These are phyloP conservation scores for Tetramorium parvispinum DNA, from an alignment of 1,140 invertebrate genomes.

Conservation along the genomic window DNA sequence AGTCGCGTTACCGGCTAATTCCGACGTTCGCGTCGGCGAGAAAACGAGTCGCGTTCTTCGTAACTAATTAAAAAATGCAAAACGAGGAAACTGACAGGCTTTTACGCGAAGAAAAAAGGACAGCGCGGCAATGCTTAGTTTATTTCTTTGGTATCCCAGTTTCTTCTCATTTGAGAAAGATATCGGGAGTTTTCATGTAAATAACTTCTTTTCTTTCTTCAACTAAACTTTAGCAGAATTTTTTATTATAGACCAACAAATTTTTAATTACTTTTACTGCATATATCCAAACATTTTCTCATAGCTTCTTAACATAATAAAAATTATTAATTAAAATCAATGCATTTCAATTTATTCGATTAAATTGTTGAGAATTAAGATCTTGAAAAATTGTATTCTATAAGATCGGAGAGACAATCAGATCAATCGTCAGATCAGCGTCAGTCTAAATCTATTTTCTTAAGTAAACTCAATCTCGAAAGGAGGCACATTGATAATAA, in stretches of 20 bases:
- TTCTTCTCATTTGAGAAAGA: neutral
- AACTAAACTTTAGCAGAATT: neutral
- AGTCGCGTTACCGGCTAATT: slow-evolving; percentile 50
- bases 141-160: neutral
- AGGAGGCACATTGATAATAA: neutral
- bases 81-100: neutral
- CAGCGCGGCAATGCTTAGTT: neutral
- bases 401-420: neutral
- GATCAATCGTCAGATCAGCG: neutral
- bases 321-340: neutral
- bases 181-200: slow-evolving; percentile 13
- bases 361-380: neutral
- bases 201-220: neutral
- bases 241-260: neutral
- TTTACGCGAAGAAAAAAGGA: neutral
- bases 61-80: slow-evolving; percentile 52
- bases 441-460: neutral
- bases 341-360: neutral
- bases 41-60: slow-evolving; percentile 11
- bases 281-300: neutral
- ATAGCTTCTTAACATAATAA: neutral
- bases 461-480: neutral
- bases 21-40: neutral
- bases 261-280: neutral
- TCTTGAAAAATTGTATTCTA: neutral